Base-by-base conservation (phyloP, 2,113 vertebrate genomes). In the Ochotona curzoniae region DNA sequence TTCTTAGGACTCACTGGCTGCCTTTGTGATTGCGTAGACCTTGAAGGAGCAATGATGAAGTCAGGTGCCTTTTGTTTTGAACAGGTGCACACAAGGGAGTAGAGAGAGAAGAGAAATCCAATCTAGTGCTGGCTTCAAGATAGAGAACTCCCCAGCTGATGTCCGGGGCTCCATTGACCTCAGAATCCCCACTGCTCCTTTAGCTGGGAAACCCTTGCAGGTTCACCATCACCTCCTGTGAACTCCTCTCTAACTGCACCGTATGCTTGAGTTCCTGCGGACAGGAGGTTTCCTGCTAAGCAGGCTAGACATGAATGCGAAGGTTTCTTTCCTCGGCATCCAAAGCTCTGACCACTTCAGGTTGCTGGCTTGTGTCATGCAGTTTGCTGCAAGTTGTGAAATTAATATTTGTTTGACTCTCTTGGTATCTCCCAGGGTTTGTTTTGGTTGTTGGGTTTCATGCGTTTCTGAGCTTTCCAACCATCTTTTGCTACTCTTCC, bases 41-140 rank as follows among this genome's bases (percentile, higher is more conserved):
- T 84, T 54, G 35, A 89, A n/a, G 47, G 51, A 93, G 94, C 94
- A 73, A 49, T 75, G 47, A 91, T 75, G 74, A 90, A 76, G 4
- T 28, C 8, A 57, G 20, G 47, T 13, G 70, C n/a, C 93, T 91
- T 69, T 2, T 23, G 73, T 61, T 78, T 91, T 18, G 13, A 84
- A 47, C 44, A 63, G 9, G 44, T 26, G 51, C 54, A 67, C 30
- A 83, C 80, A 44, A 54, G 14, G 23, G 70, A 91, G 20, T 17
- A 1, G 54, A 10, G 60, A 28, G n/a, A 28, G 15, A 94, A 23
- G 30, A 87, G 66, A 69, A 61, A 71, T 15, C 21, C 47, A 74
- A 9, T 18, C 9, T 89, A 17, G 4, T 30, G 47, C 8, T 3
- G 0, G 94, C 69, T 89, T 89, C 71, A 87, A 78, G 92, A 44